Evolutionary conservation across 1,140 invertebrate species (phyloP), one percentile per base, ranked within the genome.

Genomic region (Drosophila bifasciata): DNA sequence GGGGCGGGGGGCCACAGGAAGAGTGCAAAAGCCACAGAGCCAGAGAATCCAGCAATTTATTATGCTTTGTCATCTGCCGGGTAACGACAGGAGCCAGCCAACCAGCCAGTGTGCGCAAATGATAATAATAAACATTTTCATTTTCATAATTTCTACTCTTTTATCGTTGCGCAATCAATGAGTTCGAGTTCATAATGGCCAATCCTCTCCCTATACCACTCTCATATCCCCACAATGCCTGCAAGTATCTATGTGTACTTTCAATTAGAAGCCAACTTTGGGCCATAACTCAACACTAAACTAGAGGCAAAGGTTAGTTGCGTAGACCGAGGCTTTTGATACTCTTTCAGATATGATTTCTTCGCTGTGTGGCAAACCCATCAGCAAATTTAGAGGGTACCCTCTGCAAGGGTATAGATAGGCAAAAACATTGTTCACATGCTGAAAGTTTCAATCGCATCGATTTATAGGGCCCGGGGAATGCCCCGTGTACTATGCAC

Each of bases 51-150:
- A 36, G 59, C 67, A 64, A 88, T 88, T 88, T 88, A 88, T 88
- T 88, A 88, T 88, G 83, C 83, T 88, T 88, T 88, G 83, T 88
- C 83, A 88, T 89, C 83, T 88, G 53, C 17, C 39, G 58, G 57
- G n/a, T n/a, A n/a, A 40, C 67, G 68, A 61, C 64, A 36, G 75
- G 58, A 57, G 69, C 28, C 6, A 25, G 21, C 1, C 21, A 23
- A 7, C 9, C 28, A 32, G 11, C 43, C 61, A 66, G 71, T 88
- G 78, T 68, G 62, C 78, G 62, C 64, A 64, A 78, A 79, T 75
- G 78, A 88, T 86, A 88, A 88, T 88, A 88, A 79, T 88, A 88
- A 88, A 79, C 73, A 85, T 85, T 85, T 83, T 64, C 78, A 86
- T 76, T 85, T 85, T 70, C 72, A 67, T 79, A 79, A 85, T 85